Evolutionary conservation across 2,797 vertebrate species (phyloP).

Genomic region (Kryptolebias ocellatus): DNA sequence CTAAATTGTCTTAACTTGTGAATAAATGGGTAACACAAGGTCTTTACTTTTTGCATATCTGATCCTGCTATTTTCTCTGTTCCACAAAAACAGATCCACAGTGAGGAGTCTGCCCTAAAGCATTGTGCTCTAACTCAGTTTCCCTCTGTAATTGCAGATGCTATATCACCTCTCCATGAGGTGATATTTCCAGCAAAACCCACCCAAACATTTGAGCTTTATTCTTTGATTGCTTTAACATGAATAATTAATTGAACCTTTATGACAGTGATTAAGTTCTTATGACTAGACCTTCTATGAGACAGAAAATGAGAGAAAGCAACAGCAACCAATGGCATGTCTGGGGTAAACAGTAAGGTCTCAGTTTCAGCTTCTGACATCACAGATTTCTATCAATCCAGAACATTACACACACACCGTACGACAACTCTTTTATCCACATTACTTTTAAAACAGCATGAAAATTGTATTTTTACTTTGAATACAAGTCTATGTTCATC

Average conservation of each 20-base stretch:
- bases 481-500: too few relatives aligned
- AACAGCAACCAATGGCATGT: too few relatives aligned
- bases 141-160: neutral
- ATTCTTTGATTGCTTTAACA: constrained; percentile 15
- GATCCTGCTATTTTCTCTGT: neutral
- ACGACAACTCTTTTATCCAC: neutral
- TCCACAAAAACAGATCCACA: neutral
- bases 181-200: constrained; percentile 10
- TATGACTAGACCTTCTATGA: constrained; percentile 2
- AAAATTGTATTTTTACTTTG: too few relatives aligned
- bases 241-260: constrained; percentile 20
- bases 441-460: too few relatives aligned
- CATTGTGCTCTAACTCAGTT: neutral
- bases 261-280: constrained; percentile 13
- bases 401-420: neutral
- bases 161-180: neutral
- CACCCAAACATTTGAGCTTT: neutral
- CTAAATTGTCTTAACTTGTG: neutral
- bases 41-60: constrained; percentile 1
- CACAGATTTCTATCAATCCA: too few relatives aligned
- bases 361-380: too few relatives aligned
- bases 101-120: neutral
- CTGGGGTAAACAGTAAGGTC: too few relatives aligned
- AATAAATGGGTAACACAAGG: neutral
- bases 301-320: neutral